Evolutionary conservation across 2,113 vertebrate species (phyloP).

Genomic region (Astur gentilis): DNA sequence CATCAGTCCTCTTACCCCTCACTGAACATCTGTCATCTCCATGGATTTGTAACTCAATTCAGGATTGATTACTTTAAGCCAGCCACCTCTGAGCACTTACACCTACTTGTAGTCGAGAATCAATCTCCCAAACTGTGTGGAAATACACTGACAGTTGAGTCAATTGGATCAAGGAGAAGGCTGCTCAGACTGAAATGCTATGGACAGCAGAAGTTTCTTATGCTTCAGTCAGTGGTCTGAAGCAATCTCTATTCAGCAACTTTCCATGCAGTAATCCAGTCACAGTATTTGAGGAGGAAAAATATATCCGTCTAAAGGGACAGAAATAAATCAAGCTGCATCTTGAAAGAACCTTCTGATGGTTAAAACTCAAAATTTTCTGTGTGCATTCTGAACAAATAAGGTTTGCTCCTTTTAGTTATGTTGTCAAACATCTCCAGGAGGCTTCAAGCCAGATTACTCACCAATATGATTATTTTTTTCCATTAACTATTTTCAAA

Average conservation of each 20-base stretch:
- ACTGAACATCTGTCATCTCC: neutral
- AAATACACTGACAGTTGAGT: neutral
- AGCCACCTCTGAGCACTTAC: neutral
- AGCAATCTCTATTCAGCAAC: neutral
- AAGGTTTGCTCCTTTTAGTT: neutral
- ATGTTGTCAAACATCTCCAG: neutral
- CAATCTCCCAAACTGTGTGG: neutral
- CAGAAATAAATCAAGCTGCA: neutral
- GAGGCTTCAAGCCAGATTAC: neutral
- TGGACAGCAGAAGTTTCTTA: neutral
- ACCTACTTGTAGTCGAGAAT: neutral
- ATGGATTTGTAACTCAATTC: neutral
- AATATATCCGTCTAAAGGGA: neutral
- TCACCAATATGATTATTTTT: neutral
- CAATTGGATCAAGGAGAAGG: neutral
- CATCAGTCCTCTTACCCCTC: neutral
- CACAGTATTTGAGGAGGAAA: neutral
- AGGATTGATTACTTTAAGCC: neutral
- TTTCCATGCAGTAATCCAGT: neutral
- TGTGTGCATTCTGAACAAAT: neutral
- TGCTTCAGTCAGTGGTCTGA: neutral
- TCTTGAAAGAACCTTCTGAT: neutral
- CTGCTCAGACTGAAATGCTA: neutral
- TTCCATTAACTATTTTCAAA: slow-evolving; percentile 9
- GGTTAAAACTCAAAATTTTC: neutral